Evolutionary conservation across 2,113 vertebrate species (phyloP), one percentile per base, ranked within the genome.

Genomic region (Gobiocypris rarus): DNA sequence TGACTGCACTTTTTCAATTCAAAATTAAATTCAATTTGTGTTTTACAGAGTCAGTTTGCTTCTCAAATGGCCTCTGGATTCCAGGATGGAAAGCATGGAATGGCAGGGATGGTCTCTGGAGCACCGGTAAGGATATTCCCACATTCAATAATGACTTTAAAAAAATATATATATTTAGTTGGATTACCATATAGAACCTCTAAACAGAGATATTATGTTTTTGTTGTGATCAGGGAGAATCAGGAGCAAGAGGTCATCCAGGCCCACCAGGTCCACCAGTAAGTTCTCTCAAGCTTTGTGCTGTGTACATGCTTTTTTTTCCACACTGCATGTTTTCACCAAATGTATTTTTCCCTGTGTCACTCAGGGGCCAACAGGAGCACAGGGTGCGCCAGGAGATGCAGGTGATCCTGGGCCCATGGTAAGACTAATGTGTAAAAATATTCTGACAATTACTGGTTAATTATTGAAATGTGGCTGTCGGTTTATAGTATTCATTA

Each of bases 21-120:
- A 70, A 70, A 31, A 1, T 43, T 70, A 2, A 43, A 43, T 71
- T 43, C 0, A n/a, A n/a, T 75, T 52, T 22, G 11, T 75, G 24
- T 50, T 41, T 82, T 83, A 89, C 86, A 90, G 93, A 96, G 95
- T 91, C 94, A 17, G 92, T 94, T 96, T 88, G 58, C 94, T 74
- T 93, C 96, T 87, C 97, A 98, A 76, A 98, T 99, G 96, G 94
- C 96, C 38, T 94, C 96, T 41, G 95, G 94, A 3, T 93, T 97
- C 89, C 95, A 95, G 89, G 97, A 99, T 58, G 84, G 63, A 83
- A 99, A 99, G 88, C 95, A 96, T n/a, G 77, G 89, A 70, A 1
- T 84, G 67, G 93, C 96, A 0, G 91, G 93, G 59, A 93, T 99
- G 92, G 91, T 98, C 90, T 94, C 96, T 69, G 96, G 96, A 63